These are phyloP conservation scores for Meandrusa payeni DNA, from an alignment of 2,888 invertebrate species.

Conservation along the genomic window DNA sequence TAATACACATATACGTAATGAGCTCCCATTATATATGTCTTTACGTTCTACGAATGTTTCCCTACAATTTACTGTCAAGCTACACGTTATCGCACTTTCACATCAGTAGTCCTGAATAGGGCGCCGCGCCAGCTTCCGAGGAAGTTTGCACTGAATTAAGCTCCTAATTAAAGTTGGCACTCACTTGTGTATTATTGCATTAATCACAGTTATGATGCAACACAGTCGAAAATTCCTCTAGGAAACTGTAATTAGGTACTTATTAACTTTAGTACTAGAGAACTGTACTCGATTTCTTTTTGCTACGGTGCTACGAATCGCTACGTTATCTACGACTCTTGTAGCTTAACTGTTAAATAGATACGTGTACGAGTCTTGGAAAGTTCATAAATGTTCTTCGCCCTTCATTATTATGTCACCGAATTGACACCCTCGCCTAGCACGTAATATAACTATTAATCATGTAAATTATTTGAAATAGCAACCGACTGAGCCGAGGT, in stretches of 20 bases:
- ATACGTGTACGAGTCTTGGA: no score
- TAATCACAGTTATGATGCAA: constrained; percentile 34
- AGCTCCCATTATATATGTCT: no score
- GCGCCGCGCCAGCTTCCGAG: constrained; percentile 31
- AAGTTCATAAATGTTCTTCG: no score
- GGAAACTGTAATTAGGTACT: constrained; percentile 30
- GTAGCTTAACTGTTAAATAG: no score
- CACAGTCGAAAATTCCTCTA: constrained; percentile 20
- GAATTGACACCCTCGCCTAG: no score
- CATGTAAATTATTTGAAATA: no score
- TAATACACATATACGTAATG: no score
- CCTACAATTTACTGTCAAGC: constrained; percentile 30
- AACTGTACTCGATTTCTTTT: constrained; percentile 11
- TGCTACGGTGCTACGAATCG: constrained; percentile 14
- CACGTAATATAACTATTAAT: no score
- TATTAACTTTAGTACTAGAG: constrained; percentile 22
- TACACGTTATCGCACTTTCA: constrained; percentile 47
- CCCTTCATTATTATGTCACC: no score
- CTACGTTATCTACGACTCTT: background rate
- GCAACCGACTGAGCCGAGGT: no score
- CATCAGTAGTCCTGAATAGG: constrained; percentile 53
- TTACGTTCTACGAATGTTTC: constrained; percentile 21
- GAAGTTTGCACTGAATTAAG: constrained; percentile 48
- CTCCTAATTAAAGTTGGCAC: constrained; percentile 56
- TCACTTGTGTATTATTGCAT: constrained; percentile 41